Base-by-base conservation (phyloP, 2,888 invertebrate species). In the Drosophila rubida region DNA sequence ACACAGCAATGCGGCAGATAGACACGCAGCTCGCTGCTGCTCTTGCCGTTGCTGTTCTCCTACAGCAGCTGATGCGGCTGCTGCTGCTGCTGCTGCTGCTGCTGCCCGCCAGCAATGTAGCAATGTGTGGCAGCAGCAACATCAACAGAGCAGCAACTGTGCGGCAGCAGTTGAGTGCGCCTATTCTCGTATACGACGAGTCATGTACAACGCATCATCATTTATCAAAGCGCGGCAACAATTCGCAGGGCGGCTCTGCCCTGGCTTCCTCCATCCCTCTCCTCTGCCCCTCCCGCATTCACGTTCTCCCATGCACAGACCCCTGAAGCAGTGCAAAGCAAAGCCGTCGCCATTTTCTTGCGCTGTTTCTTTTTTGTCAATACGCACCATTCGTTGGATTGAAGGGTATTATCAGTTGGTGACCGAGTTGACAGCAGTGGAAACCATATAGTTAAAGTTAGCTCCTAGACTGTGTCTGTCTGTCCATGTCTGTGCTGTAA, bases 201-300 rank as follows among this genome's bases (percentile, higher is more conserved):
- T 87, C 87, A 82, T 82, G 82, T 87, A 80, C 80, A 80, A 75
- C 87, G 86, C 87, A 82, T 82, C 86, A 87, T 82, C 82, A 82
- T 82, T 82, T 85, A 82, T 82, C 82, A 82, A 85, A 54, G 66
- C 63, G 69, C 62, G 85, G 75, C 70, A 68, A 73, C 60, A 85
- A 73, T 73, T 81, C 65, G 57, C 69, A 69, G 75, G n/a, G 32
- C 5, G 32, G 32, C 32, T n/a, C 53, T 64, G 53, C 1, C 27
- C 5, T 16, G 19, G 16, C 7, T 4, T 41, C 19, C 14, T 25
- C 22, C 8, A 14, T n/a, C 30, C 4, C 4, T 1, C 11, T n/a
- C 0, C 30, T 11, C n/a, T 3, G 1, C 2, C 2, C 9, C 11
- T 16, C 3, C 14, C 3, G 13, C 8, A 4, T 3, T 19, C 13